Evolutionary conservation across 2,888 invertebrate genomes (phyloP), one percentile per base, ranked within the genome.

Genomic region (Mesoligia furuncula): DNA sequence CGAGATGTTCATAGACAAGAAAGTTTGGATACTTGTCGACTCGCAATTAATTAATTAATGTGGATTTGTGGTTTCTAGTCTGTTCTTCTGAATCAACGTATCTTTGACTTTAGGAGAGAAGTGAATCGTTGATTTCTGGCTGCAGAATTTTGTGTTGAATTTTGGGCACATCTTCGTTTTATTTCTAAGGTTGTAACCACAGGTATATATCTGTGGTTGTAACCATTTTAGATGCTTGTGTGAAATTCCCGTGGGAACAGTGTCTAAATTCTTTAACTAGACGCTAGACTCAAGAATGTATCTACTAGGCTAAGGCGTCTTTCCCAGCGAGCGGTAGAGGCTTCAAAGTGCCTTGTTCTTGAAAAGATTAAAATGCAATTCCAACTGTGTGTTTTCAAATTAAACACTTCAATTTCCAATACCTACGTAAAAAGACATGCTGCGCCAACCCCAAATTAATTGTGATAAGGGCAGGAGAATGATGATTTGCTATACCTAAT

Each of bases 21-120:
- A 89, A 88, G 71, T 90, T 86, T 77, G 77, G 61, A 73, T 77
- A 88, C 84, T 85, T 83, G 76, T 83, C 76, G 80, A 75, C 79
- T 87, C 73, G 62, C 85, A 84, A 88, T 85, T 85, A 89, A 88
- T 85, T 85, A 89, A 87, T 86, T 90, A 77, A 77, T 83, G 79
- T 68, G 86, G 83, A 87, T 87, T 86, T 79, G 77, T 75, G 83
- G 79, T 75, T 80, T 74, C 64, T 77, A 54, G 82, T 45, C 76
- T 62, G 72, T 75, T 71, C 48, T 67, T 76, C 61, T 67, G 66
- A 73, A 66, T 75, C 48, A 78, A 77, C 64, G 75, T 79, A 65
- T 69, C 64, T 75, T 78, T 76, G 68, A 84, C 73, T 81, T 77
- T 42, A 64, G 27, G 15, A 42, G 62, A 61, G 61, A 71, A 64